Percentiles rank a stretch among this genome's conserved stretches.
Evolutionary conservation across 2,888 invertebrate species (phyloP).

Genomic region (Emmelina monodactyla): DNA sequence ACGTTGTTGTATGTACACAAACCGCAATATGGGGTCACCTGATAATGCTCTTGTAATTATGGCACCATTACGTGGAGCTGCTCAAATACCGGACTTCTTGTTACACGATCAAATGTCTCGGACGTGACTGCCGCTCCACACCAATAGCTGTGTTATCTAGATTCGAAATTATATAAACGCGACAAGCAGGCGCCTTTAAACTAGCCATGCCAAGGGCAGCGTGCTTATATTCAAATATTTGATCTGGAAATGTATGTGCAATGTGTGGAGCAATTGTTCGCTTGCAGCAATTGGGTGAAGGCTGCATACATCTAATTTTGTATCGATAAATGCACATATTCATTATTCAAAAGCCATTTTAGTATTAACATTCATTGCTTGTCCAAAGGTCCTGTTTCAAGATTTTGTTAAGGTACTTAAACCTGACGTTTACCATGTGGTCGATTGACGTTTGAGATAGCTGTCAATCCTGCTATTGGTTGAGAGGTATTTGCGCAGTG

Average conservation of each 20-base stretch:
- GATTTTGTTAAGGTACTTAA: not conserved
- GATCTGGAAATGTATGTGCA: too few species aligned
- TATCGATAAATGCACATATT: too few species aligned
- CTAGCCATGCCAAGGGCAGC: conserved; percentile 15
- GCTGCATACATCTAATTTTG: too few species aligned
- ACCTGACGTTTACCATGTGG: not conserved
- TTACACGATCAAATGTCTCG: conserved; percentile 57
- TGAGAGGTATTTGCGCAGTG: too few species aligned
- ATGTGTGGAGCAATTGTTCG: too few species aligned
- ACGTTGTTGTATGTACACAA: conserved; percentile 19
- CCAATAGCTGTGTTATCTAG: conserved; percentile 12
- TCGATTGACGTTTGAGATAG: conserved; percentile 30
- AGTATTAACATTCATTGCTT: conserved; percentile 5
- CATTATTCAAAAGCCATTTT: conserved; percentile 27
- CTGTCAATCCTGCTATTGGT: too few species aligned
- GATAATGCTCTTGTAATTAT: conserved; percentile 57
- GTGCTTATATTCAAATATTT: too few species aligned
- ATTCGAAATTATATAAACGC: conserved; percentile 40
- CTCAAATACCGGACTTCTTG: conserved; percentile 46
- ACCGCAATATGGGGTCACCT: conserved; percentile 60
- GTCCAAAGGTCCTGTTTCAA: not conserved
- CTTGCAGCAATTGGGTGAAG: too few species aligned
- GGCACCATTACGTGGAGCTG: conserved; percentile 30
- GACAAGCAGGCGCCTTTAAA: conserved; percentile 30
- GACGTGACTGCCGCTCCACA: conserved; percentile 49